These are phyloP conservation scores for Agonopterix subpropinquella DNA, from an alignment of 2,888 invertebrate genomes.

Conservation along the genomic window DNA sequence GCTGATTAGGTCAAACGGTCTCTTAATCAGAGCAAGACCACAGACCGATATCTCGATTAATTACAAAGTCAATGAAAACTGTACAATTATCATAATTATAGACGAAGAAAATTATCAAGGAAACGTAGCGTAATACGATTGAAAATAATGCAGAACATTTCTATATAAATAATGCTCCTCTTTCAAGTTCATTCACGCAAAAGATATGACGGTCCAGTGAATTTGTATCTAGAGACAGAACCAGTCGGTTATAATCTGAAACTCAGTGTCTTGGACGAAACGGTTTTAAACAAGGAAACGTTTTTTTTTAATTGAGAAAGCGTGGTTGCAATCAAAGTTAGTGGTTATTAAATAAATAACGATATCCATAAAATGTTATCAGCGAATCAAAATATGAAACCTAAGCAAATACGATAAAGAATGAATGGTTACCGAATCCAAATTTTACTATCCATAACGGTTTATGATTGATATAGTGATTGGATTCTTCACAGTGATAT, in stretches of 20 bases:
- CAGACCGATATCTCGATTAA: conserved; percentile 21
- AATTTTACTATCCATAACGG: too few relatives aligned
- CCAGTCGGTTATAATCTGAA: conserved; percentile 10
- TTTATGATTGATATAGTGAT: too few relatives aligned
- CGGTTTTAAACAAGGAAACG: background rate
- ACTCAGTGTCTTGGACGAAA: conserved; percentile 14
- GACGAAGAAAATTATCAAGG: background rate
- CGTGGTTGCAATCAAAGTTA: too few relatives aligned
- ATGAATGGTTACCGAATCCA: background rate
- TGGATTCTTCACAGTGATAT: too few relatives aligned
- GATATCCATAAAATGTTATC: background rate
- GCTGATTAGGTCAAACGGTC: conserved; percentile 15
- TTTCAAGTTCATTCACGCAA: conserved; percentile 23
- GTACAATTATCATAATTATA: conserved; percentile 9
- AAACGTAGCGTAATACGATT: background rate
- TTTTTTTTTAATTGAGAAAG: background rate
- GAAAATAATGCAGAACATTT: background rate
- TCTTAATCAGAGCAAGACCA: conserved; percentile 24
- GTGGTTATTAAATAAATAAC: too few relatives aligned
- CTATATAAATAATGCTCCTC: conserved; percentile 2
- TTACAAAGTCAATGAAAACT: conserved; percentile 19
- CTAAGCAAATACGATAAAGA: background rate
- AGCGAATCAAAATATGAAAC: background rate
- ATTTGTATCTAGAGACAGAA: conserved; percentile 18
- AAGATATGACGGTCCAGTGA: conserved; percentile 21